These are phyloP conservation scores for Philopotamus ludificatus DNA, from an alignment of 1,140 invertebrate genomes.

Conservation along the genomic window DNA sequence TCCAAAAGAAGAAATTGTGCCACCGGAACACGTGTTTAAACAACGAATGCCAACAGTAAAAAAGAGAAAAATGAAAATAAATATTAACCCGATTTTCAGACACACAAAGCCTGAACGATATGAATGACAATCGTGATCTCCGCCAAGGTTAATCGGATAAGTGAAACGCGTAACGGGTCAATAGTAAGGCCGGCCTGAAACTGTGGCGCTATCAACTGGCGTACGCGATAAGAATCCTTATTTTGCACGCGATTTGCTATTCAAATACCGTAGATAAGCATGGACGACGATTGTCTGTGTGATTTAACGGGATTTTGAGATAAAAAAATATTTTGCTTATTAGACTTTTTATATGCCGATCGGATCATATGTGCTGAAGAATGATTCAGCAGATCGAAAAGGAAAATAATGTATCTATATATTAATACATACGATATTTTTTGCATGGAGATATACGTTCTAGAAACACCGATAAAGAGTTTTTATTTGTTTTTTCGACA, in stretches of 20 bases:
- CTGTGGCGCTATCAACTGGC: not conserved
- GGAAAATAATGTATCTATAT: too few relatives aligned
- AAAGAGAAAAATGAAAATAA: slow-evolving; percentile 4
- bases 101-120: not conserved
- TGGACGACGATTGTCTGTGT: not conserved
- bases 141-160: slow-evolving; percentile 17
- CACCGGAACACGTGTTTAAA: too few relatives aligned
- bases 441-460: too few relatives aligned
- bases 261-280: slow-evolving; percentile 12
- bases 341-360: too few relatives aligned
- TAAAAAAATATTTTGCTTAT: too few relatives aligned
- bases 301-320: too few relatives aligned
- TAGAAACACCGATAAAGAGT: too few relatives aligned
- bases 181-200: slow-evolving; percentile 13
- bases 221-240: slow-evolving; percentile 8
- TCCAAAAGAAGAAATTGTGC: too few relatives aligned
- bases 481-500: too few relatives aligned
- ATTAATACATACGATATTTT: too few relatives aligned
- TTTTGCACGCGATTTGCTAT: slow-evolving; percentile 14
- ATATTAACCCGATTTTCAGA: slow-evolving; percentile 8
- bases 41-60: not conserved
- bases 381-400: too few relatives aligned
- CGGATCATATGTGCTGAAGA: too few relatives aligned
- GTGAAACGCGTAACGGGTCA: slow-evolving; percentile 21
- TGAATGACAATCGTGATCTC: slow-evolving; percentile 23